phyloP scores from a whole-genome alignment of 2,113 vertebrate species.

The Percina caprodes region DNA sequence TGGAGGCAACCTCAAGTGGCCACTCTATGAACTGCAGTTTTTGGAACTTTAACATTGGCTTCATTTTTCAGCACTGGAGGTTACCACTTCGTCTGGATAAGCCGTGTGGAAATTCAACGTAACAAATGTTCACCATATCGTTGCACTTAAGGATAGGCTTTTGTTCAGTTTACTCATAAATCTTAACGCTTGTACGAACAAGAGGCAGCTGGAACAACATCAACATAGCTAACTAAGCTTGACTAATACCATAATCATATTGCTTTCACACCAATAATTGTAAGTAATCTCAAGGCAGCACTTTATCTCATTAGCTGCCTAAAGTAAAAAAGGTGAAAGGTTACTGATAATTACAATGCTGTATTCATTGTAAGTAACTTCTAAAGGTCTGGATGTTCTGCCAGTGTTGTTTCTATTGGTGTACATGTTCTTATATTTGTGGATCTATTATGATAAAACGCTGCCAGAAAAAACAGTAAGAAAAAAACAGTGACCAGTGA shows the following conservation, averaged over 20 bases:
- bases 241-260: constrained; percentile 24
- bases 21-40: no score
- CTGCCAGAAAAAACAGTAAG: constrained; percentile 18
- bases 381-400: neutral
- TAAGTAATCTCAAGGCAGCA: constrained; percentile 3
- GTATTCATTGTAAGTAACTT: neutral
- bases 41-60: no score
- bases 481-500: constrained; percentile 5
- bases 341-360: neutral
- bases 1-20: no score
- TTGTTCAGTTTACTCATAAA: neutral
- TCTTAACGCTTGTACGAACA: constrained; percentile 1
- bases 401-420: constrained; percentile 3
- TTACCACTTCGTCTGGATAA: neutral
- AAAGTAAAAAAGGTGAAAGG: neutral
- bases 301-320: constrained; percentile 5
- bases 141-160: neutral
- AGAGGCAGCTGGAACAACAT: constrained; percentile 33
- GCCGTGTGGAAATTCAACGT: neutral
- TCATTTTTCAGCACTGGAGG: no score
- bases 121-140: neutral
- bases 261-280: constrained; percentile 34
- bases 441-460: neutral
- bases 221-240: constrained; percentile 1
- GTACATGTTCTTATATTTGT: neutral